Evolutionary conservation across 2,888 invertebrate genomes (phyloP).

Genomic region (Drosophila anomalata): DNA sequence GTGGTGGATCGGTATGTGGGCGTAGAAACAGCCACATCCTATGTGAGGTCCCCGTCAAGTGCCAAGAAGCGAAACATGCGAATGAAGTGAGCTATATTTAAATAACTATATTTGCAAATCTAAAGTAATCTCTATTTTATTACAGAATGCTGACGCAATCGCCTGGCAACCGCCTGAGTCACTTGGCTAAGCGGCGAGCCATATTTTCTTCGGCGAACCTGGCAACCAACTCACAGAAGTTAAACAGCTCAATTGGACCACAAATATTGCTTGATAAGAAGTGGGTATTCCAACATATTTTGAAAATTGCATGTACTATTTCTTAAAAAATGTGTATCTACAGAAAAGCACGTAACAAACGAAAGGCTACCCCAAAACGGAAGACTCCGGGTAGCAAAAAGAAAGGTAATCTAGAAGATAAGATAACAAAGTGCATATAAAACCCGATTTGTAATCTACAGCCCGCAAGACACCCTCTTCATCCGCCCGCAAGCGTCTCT

Average conservation of each 20-base stretch:
- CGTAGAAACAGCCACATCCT: constrained; percentile 88
- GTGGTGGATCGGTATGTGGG: constrained; percentile 90
- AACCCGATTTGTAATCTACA: constrained; percentile 18
- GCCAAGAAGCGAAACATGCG: constrained; percentile 87
- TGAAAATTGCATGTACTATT: neutral
- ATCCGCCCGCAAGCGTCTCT: constrained; percentile 79
- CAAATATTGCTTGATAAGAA: constrained; percentile 81
- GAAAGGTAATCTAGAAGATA: constrained; percentile 65
- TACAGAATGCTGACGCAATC: constrained; percentile 85
- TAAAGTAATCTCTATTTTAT: neutral
- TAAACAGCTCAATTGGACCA: constrained; percentile 74
- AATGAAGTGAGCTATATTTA: constrained; percentile 84
- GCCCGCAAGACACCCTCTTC: constrained; percentile 81
- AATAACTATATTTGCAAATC: neutral
- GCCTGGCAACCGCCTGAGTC: constrained; percentile 90
- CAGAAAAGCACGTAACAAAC: constrained; percentile 76
- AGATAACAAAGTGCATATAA: constrained; percentile 8
- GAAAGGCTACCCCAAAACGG: constrained; percentile 83
- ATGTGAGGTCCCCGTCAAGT: constrained; percentile 85
- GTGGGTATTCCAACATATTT: constrained; percentile 50
- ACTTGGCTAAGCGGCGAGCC: constrained; percentile 90
- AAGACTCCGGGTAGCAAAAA: constrained; percentile 86
- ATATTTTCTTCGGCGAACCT: constrained; percentile 90
- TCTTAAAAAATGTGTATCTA: neutral
- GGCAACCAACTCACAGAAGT: constrained; percentile 84